Percentiles rank a stretch among this genome's conserved stretches.
These are phyloP conservation scores for Leuciscus waleckii DNA, from an alignment of 2,797 vertebrate genomes.

Conservation along the genomic window DNA sequence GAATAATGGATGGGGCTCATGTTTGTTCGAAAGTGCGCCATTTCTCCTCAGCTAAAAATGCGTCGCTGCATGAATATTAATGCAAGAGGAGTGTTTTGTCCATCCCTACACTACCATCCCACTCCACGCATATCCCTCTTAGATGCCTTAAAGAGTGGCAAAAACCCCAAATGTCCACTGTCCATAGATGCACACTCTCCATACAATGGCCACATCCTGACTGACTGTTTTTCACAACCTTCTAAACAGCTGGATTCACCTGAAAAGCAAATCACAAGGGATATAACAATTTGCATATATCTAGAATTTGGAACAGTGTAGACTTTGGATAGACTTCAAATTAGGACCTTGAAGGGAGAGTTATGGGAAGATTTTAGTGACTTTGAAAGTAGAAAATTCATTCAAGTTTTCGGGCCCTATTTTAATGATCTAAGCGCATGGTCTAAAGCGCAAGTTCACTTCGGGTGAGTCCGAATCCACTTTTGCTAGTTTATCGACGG, in stretches of 20 bases:
- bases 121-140: not conserved
- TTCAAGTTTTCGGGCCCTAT: not conserved
- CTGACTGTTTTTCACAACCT: not conserved
- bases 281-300: not conserved
- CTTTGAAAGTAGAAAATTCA: conserved; percentile 14
- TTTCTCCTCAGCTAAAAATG: conserved; percentile 43
- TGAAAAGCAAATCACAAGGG: not conserved
- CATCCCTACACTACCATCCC: conserved; percentile 5
- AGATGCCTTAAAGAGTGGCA: conserved; percentile 30
- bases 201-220: not conserved
- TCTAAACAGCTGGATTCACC: conserved; percentile 25
- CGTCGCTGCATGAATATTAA: conserved; percentile 36
- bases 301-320: not conserved
- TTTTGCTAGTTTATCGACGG: too few species aligned
- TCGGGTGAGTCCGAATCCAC: too few species aligned
- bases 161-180: conserved; percentile 11
- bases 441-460: too few species aligned
- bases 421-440: too few species aligned
- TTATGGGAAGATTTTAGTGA: not conserved
- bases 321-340: conserved; percentile 6
- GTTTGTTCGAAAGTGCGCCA: conserved; percentile 47
- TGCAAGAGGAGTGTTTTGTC: conserved; percentile 30
- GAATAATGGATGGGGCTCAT: conserved; percentile 54
- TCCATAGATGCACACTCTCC: not conserved
- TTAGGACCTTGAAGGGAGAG: not conserved